Evolutionary conservation across 2,888 invertebrate genomes (phyloP).

Genomic region (Aphodius granarius): DNA sequence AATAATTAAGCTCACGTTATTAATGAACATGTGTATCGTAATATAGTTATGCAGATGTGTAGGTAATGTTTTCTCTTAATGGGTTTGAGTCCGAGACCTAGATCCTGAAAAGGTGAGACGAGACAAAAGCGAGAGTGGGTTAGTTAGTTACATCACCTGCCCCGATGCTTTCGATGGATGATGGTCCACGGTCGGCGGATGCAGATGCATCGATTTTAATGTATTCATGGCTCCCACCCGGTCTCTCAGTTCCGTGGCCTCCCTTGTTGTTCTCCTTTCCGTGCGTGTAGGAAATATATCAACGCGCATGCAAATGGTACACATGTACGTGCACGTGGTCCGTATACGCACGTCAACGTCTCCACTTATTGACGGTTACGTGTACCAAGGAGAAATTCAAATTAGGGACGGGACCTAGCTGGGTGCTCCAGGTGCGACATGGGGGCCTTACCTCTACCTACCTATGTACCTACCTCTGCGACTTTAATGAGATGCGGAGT

Average conservation of each 20-base stretch:
- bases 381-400: conserved; percentile 7
- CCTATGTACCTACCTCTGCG: neutral
- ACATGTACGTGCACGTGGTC: neutral
- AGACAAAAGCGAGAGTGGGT: conserved; percentile 2
- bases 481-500: neutral
- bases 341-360: neutral
- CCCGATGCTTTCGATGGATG: neutral
- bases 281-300: neutral
- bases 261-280: conserved; percentile 29
- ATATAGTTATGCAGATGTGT: neutral
- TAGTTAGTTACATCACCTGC: conserved; percentile 21
- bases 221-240: conserved; percentile 31
- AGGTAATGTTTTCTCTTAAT: neutral
- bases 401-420: conserved; percentile 1
- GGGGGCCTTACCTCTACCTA: neutral
- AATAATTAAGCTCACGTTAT: too few species aligned
- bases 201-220: conserved; percentile 36
- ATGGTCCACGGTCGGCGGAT: conserved; percentile 32
- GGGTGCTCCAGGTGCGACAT: conserved; percentile 6
- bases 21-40: too few species aligned
- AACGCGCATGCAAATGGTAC: neutral
- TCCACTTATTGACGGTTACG: neutral
- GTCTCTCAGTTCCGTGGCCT: conserved; percentile 38
- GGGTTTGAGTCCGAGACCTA: neutral
- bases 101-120: neutral